phyloP scores from a whole-genome alignment of 64 coral and sea anemone species.

The Astreopora myriophthalma region DNA sequence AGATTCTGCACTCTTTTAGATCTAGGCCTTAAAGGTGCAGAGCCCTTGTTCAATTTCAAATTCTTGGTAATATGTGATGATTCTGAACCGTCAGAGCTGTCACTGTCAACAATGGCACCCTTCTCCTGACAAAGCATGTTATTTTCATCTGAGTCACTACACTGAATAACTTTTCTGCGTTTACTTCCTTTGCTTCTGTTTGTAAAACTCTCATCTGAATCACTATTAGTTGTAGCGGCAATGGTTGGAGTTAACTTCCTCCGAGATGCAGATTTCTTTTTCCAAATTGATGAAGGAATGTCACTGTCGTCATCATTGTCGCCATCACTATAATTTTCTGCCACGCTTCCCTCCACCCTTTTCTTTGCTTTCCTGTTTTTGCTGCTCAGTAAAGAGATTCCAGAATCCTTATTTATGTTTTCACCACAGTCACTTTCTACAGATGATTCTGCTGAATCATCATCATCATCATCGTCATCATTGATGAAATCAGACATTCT shows the following conservation, averaged over 20 bases:
- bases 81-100: constrained; percentile 4
- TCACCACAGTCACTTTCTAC: constrained; percentile 24
- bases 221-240: neutral
- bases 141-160: constrained; percentile 40
- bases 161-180: constrained; percentile 20
- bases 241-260: neutral
- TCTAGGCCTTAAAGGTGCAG: neutral
- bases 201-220: neutral
- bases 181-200: constrained; percentile 22
- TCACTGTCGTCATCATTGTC: neutral
- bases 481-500: constrained; percentile 94
- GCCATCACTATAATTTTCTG: neutral
- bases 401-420: neutral
- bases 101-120: neutral
- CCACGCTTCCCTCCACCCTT: neutral
- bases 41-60: neutral
- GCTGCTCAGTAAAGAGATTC: neutral
- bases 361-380: neutral
- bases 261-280: neutral
- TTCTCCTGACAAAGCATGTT: neutral
- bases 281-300: neutral
- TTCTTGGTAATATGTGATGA: neutral
- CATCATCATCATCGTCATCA: constrained; percentile 63
- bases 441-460: neutral
- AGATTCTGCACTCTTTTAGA: constrained; percentile 60